Evolutionary conservation across 2,113 vertebrate species (phyloP).

Genomic region (Colinus virginianus): DNA sequence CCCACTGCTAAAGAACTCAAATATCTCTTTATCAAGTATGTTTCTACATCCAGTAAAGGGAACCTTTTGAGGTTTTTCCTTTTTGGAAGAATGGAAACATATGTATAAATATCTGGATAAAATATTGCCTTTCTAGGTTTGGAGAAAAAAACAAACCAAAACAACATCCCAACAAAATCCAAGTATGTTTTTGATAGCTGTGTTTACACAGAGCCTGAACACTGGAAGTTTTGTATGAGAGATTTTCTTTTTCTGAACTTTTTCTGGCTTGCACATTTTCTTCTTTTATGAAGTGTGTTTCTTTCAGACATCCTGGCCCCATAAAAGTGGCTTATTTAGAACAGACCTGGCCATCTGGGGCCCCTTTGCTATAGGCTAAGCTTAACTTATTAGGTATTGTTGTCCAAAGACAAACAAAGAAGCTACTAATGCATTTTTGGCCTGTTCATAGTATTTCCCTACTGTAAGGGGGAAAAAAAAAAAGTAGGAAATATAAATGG

Average conservation of each 20-base stretch:
- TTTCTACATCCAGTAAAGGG: neutral
- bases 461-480: neutral
- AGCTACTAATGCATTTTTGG: neutral
- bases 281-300: slow-evolving; percentile 55
- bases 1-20: neutral
- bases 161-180: neutral
- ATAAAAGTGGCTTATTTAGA: slow-evolving; percentile 60
- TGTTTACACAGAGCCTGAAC: slow-evolving; percentile 38
- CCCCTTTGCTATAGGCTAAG: slow-evolving; percentile 30
- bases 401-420: slow-evolving; percentile 42
- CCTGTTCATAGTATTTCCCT: neutral
- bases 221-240: slow-evolving; percentile 31
- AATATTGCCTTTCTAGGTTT: slow-evolving; percentile 11
- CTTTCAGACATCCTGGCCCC: slow-evolving; percentile 48
- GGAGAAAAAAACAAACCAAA: neutral
- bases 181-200: slow-evolving; percentile 36
- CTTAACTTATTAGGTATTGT: slow-evolving; percentile 43
- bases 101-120: slow-evolving; percentile 4
- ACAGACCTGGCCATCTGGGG: slow-evolving; percentile 48
- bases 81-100: slow-evolving; percentile 30
- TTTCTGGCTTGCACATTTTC: slow-evolving; percentile 57
- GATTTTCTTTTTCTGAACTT: slow-evolving; percentile 36
- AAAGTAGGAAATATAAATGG: neutral
- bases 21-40: neutral
- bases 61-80: slow-evolving; percentile 29